Evolutionary conservation across 2,888 invertebrate species (phyloP), one percentile per base, ranked within the genome.

Genomic region (Mythimna loreyi): DNA sequence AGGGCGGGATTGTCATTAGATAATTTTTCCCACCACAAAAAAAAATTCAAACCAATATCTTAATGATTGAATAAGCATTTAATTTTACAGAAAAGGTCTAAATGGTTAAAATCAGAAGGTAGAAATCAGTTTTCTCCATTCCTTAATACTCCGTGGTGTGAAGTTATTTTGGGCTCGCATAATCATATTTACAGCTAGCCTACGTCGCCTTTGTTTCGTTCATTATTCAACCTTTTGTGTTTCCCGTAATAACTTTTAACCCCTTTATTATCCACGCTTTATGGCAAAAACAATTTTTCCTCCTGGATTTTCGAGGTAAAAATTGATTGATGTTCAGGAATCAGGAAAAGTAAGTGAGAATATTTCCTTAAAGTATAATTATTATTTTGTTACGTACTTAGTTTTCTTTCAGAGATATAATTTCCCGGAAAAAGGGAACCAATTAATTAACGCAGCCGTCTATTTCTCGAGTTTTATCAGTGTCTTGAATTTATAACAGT

Each of bases 291-390:
- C 59, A 50, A 70, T 77, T 77, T 80, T 80, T 80, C 71, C 53
- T 74, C 49, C 5, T 30, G 49, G 28, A 67, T 72, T 75, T 71
- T 49, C 50, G 8, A 28, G 56, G 61, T 43, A 56, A 59, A 45
- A 67, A 78, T 76, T 80, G 76, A 82, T 82, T 80, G 70, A 82
- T 82, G 98, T 98, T 85, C 97, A n/a, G 25, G 36, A 71, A 76
- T 85, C 97, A 23, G n/a, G 25, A 71, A 71, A 50, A 60, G 16
- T 47, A 16, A 47, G 21, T 7, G 56, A 55, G 53, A 73, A 78
- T 45, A 72, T 58, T 75, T 36, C 28, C 60, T 61, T 25, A 9
- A n/a, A 50, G 36, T 25, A 11, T 59, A 36, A 49, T 72, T 36
- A 36, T 40, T 40, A 40, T n/a, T 52, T 45, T 56, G 3, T 4